A percentile compares a stretch with the other conserved stretches of the same genome.
These are phyloP conservation scores for Centrocercus urophasianus DNA, from an alignment of 2,113 vertebrate species.

Conservation along the genomic window DNA sequence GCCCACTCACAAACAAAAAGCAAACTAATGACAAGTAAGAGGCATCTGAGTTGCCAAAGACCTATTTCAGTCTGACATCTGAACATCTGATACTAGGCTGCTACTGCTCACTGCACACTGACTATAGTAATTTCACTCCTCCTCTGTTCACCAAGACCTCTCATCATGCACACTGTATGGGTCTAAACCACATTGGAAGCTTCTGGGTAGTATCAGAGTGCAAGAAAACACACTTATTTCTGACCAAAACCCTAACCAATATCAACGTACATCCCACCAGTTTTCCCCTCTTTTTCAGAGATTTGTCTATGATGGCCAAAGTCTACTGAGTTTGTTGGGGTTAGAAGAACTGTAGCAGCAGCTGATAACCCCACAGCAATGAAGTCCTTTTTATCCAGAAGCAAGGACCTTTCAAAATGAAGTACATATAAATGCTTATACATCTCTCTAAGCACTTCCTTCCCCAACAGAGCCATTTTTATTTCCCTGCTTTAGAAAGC, in stretches of 20 bases:
- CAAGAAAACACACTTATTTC: neutral
- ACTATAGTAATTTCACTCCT: slow-evolving; percentile 13
- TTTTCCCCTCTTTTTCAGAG: neutral
- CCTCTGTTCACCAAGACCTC: neutral
- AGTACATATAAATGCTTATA: rapidly evolving
- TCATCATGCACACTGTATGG: neutral
- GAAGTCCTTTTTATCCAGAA: neutral
- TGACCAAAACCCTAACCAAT: neutral
- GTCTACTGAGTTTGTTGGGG: neutral
- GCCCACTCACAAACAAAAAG: neutral
- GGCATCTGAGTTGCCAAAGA: slow-evolving; percentile 2
- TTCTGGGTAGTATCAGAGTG: neutral
- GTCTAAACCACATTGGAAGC: neutral
- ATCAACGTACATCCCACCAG: neutral
- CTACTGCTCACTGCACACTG: neutral
- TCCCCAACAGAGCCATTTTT: neutral
- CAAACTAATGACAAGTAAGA: neutral
- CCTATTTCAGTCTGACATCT: neutral
- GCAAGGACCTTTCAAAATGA: neutral
- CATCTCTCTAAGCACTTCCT: neutral
- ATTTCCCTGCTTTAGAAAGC: neutral
- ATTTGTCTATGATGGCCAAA: neutral
- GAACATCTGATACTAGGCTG: neutral
- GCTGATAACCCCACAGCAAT: neutral
- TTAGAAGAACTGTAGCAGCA: neutral